phyloP scores from a whole-genome alignment of 2,113 vertebrate genomes.

The Anser brachyrhynchus region DNA sequence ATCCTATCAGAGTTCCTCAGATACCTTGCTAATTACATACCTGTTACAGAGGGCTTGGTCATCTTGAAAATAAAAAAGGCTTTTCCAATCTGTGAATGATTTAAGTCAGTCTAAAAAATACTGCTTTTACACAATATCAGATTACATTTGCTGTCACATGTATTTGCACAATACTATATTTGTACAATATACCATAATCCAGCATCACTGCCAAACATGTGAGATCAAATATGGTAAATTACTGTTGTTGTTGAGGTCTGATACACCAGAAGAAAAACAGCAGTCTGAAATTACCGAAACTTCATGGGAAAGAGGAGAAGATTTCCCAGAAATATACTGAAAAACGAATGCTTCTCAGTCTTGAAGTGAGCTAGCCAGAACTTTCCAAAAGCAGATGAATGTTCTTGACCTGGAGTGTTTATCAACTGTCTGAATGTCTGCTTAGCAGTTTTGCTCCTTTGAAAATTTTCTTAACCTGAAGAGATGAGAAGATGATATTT shows the following conservation, averaged over 20 bases:
- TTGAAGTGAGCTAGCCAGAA: constrained; percentile 24
- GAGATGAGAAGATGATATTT: not conserved
- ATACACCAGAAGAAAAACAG: constrained; percentile 68
- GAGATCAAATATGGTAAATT: constrained; percentile 61
- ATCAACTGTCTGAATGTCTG: constrained; percentile 35
- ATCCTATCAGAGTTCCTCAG: not conserved
- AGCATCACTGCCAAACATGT: constrained; percentile 43
- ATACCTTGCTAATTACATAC: not conserved
- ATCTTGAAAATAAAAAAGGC: not conserved
- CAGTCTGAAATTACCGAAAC: constrained; percentile 68
- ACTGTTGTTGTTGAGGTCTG: constrained; percentile 64
- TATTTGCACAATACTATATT: constrained; percentile 14
- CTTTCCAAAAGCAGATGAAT: constrained; percentile 49
- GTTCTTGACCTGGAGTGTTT: constrained; percentile 56
- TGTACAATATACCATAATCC: constrained; percentile 56
- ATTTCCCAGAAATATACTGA: constrained; percentile 56
- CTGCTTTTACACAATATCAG: constrained; percentile 19
- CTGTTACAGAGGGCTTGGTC: not conserved
- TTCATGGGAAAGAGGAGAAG: constrained; percentile 48
- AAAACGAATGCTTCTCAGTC: not conserved
- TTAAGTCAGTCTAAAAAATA: constrained; percentile 18
- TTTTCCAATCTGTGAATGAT: constrained; percentile 26
- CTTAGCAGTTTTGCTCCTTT: constrained; percentile 5
- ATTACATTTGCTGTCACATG: constrained; percentile 26
- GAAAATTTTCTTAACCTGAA: not conserved